These are phyloP conservation scores for Eutolmus rufibarbis DNA, from an alignment of 2,888 invertebrate genomes.

Conservation along the genomic window DNA sequence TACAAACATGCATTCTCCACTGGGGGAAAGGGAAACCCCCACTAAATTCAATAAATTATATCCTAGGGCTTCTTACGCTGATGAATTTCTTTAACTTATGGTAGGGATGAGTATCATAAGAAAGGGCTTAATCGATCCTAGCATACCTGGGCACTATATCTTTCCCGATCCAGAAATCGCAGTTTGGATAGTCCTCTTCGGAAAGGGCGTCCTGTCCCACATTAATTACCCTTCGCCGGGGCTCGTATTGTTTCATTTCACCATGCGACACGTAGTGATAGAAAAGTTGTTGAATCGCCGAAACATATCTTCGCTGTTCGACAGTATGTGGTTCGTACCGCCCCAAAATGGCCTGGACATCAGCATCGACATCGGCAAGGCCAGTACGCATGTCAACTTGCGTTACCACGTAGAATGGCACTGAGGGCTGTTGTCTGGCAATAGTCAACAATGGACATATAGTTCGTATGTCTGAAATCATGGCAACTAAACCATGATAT, in stretches of 20 bases:
- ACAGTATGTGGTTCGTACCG: conserved; percentile 75
- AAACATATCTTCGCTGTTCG: conserved; percentile 76
- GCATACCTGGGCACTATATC: conserved; percentile 79
- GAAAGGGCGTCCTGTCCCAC: conserved; percentile 76
- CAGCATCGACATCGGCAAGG: conserved; percentile 69
- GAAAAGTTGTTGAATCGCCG: conserved; percentile 82
- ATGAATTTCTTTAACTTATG: conserved; percentile 17
- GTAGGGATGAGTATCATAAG: neutral
- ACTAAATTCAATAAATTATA: conserved; percentile 33
- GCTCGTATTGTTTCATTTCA: conserved; percentile 70
- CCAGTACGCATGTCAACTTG: conserved; percentile 67
- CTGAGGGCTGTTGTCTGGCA: conserved; percentile 69
- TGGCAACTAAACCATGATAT: conserved; percentile 72
- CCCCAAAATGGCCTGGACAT: conserved; percentile 81
- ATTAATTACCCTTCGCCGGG: conserved; percentile 67
- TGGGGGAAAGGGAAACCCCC: neutral
- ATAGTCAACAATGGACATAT: conserved; percentile 79
- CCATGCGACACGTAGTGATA: conserved; percentile 83
- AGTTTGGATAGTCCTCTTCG: conserved; percentile 72
- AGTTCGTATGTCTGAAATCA: conserved; percentile 81
- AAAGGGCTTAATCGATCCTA: conserved; percentile 72
- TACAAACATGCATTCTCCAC: neutral
- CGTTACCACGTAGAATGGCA: conserved; percentile 78
- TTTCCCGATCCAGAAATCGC: conserved; percentile 78
- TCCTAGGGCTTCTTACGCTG: conserved; percentile 11